These are phyloP conservation scores for Procambarus virginalis DNA, from an alignment of 1,140 invertebrate species.

Conservation along the genomic window DNA sequence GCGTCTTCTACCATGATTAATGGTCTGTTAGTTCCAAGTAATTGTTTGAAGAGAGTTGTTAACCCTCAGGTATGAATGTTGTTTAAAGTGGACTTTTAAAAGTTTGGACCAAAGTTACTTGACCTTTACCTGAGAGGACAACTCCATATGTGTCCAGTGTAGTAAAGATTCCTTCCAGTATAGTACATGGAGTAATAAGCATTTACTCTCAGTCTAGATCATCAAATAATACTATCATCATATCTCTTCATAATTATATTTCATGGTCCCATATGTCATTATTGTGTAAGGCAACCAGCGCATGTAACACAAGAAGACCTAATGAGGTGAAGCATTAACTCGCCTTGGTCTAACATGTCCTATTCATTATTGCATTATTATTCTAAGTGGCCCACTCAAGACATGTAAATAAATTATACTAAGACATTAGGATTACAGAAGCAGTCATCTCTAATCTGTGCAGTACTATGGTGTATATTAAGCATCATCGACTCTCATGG, in stretches of 20 bases:
- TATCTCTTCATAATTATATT: slow-evolving; percentile 28
- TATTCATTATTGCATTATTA: slow-evolving; percentile 56
- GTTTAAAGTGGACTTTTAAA: background rate
- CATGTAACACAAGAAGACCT: slow-evolving; percentile 10
- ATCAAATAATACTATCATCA: slow-evolving; percentile 33
- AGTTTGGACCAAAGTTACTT: slow-evolving; percentile 59
- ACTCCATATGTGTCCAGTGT: slow-evolving; percentile 46
- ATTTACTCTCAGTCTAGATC: slow-evolving; percentile 4
- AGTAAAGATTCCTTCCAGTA: slow-evolving; percentile 60
- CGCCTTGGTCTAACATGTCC: slow-evolving; percentile 40
- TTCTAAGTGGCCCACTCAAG: slow-evolving; percentile 56
- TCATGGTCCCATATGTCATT: slow-evolving; percentile 36
- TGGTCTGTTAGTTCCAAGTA: slow-evolving; percentile 19
- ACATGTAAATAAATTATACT: slow-evolving; percentile 55
- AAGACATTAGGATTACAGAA: slow-evolving; percentile 43
- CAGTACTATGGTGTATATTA: slow-evolving; percentile 59
- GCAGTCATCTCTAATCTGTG: slow-evolving; percentile 59
- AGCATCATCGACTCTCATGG: slow-evolving; percentile 48
- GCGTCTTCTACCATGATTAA: slow-evolving; percentile 25
- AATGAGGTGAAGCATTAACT: slow-evolving; percentile 9
- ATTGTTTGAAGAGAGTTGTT: slow-evolving; percentile 20
- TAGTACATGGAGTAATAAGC: slow-evolving; percentile 49
- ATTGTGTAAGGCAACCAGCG: slow-evolving; percentile 20
- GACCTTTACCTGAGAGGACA: slow-evolving; percentile 50
- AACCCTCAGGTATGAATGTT: slow-evolving; percentile 24